Evolutionary conservation across 2,888 invertebrate genomes (phyloP), one percentile per base, ranked within the genome.

Genomic region (Cataglyphis cursor): DNA sequence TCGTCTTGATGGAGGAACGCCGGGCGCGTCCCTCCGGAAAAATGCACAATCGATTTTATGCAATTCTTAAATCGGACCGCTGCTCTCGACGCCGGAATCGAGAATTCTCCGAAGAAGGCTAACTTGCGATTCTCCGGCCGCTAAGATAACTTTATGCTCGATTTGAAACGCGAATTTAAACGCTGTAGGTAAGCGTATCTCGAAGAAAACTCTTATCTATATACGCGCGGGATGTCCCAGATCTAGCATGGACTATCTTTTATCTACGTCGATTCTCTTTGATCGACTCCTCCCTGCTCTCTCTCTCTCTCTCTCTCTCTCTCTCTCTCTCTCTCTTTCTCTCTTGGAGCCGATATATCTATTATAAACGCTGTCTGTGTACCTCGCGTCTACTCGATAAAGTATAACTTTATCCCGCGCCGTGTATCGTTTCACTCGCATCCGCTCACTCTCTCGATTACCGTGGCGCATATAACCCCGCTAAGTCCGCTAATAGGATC

Each of bases 401-500:
- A 80, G 70, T 44, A 35, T 51, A 51, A 51, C 70, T 70, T 80
- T 61, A 78, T 70, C 59, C 59, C 38, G n/a, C 54, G 24, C 41
- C 78, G 28, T 59, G 59, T 18, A 48, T 59, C 44, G 68, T 68
- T 44, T 44, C 78, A 41, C 3, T 76, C 64, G 18, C 65, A 65
- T 12, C 38, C 51, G 38, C 28, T 54, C 76, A 38, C 31, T 66
- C 41, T 68, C 54, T 31, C 78, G 59, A 70, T 70, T 70, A 80
- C 18, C 44, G 48, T 24, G 35, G 38, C 21, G 57, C 44, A n/a
- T 51, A 59, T 51, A 59, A 78, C 31, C 28, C 28, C 57, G 78
- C 68, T 35, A 78, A 48, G 78, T 78, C 70, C 70, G 59, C 70
- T 78, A 59, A 70, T 78, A 35, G 59, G 70, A 78, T 78, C 78